A percentile compares a stretch with the other conserved stretches of the same genome.
phyloP scores from a whole-genome alignment of 2,888 invertebrate genomes.

The Antheraea assamensis region DNA sequence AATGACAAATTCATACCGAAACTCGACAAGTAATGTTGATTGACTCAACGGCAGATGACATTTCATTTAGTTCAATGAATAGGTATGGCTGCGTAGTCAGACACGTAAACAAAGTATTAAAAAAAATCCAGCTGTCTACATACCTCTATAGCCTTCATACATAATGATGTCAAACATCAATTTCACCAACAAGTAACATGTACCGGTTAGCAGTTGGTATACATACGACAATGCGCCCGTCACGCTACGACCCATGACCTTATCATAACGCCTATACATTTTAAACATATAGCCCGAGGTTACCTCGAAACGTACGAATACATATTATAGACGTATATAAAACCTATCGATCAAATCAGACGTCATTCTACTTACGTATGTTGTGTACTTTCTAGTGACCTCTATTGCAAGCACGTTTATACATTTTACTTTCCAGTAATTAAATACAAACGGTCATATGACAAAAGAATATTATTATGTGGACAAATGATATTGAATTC shows the following conservation, averaged over 20 bases:
- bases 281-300: conserved; percentile 45
- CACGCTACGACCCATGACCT: conserved; percentile 52
- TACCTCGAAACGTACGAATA: conserved; percentile 34
- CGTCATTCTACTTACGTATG: conserved; percentile 24
- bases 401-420: neutral
- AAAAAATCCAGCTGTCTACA: neutral
- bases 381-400: conserved; percentile 4
- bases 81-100: too few relatives aligned
- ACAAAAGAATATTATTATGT: neutral
- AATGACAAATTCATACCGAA: neutral
- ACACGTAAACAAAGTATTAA: neutral
- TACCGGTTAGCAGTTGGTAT: neutral
- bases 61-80: neutral
- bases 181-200: conserved; percentile 1
- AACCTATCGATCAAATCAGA: conserved; percentile 50
- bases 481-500: neutral
- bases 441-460: neutral
- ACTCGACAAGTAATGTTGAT: neutral
- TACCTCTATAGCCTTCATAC: neutral
- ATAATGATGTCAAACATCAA: neutral
- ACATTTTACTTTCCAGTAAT: neutral
- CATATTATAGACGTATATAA: conserved; percentile 15
- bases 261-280: conserved; percentile 47
- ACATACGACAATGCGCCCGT: conserved; percentile 31
- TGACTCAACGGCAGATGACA: neutral